These are phyloP conservation scores for Taenaris catops DNA, from an alignment of 2,888 invertebrate species.

Conservation along the genomic window DNA sequence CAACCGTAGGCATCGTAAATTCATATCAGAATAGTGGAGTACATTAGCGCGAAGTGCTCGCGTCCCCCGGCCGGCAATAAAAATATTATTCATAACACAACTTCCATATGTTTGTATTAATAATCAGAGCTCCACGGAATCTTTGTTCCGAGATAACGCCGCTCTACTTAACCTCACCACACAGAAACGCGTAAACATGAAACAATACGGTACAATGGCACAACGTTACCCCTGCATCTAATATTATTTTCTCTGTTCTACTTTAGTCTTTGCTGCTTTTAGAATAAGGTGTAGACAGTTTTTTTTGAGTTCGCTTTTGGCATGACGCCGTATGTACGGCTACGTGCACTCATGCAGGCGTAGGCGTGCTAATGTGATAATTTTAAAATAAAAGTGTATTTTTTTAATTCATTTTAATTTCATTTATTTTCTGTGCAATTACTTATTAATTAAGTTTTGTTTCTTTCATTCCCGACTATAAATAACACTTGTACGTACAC, in stretches of 20 bases:
- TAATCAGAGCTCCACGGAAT: constrained; percentile 67
- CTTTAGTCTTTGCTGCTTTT: constrained; percentile 31
- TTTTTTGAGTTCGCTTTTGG: constrained; percentile 19
- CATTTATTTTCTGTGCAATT: too few species aligned
- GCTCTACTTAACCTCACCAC: constrained; percentile 79
- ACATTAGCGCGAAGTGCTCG: too few species aligned
- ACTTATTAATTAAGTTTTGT: too few species aligned
- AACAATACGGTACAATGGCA: constrained; percentile 77
- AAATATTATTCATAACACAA: too few species aligned
- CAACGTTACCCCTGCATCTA: constrained; percentile 50
- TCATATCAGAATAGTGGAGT: too few species aligned
- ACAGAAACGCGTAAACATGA: constrained; percentile 76
- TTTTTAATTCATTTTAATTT: too few species aligned
- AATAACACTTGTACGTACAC: too few species aligned
- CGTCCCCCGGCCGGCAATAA: too few species aligned
- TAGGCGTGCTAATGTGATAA: constrained; percentile 20
- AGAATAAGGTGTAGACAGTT: constrained; percentile 31
- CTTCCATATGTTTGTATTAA: constrained; percentile 33
- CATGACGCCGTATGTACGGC: constrained; percentile 33
- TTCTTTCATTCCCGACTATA: too few species aligned
- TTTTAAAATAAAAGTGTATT: too few species aligned
- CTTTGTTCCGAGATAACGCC: constrained; percentile 75
- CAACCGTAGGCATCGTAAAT: too few species aligned
- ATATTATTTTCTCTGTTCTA: constrained; percentile 25
- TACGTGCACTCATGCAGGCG: constrained; percentile 55